A percentile compares a stretch with the other conserved stretches of the same genome.
phyloP scores from a whole-genome alignment of 2,113 vertebrate genomes.

The Corythaeola cristata region DNA sequence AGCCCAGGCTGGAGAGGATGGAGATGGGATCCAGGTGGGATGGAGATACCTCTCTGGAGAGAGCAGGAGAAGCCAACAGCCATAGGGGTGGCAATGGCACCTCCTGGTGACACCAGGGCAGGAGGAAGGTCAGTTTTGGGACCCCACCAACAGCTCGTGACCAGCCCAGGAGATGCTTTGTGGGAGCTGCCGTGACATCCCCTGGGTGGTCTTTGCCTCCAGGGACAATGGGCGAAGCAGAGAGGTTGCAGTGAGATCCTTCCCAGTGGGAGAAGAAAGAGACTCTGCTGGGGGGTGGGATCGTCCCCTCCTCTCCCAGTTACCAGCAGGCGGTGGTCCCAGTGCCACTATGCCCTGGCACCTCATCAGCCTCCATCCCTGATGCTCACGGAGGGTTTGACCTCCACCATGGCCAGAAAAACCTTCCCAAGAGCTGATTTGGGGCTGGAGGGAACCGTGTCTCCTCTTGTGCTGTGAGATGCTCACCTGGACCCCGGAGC shows the following conservation, averaged over 20 bases:
- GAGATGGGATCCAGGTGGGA: not conserved
- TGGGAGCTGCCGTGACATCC: not conserved
- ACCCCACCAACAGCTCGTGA: not conserved
- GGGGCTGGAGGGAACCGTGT: not conserved
- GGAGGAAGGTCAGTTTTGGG: not conserved
- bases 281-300: not conserved
- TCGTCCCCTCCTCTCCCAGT: not conserved
- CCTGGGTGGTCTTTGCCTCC: not conserved
- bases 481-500: rapidly evolving
- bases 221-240: not conserved
- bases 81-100: not conserved
- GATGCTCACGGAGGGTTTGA: not conserved
- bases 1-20: not conserved
- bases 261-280: not conserved
- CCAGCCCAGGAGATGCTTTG: not conserved
- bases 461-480: not conserved
- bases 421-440: not conserved
- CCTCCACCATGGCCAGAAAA: not conserved
- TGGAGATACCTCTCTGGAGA: not conserved
- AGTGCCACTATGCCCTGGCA: rapidly evolving
- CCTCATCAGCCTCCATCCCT: not conserved
- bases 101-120: not conserved
- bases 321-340: not conserved
- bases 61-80: not conserved
- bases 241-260: not conserved